phyloP scores from a whole-genome alignment of 2,113 vertebrate genomes.

The Pomatostomus ruficeps region DNA sequence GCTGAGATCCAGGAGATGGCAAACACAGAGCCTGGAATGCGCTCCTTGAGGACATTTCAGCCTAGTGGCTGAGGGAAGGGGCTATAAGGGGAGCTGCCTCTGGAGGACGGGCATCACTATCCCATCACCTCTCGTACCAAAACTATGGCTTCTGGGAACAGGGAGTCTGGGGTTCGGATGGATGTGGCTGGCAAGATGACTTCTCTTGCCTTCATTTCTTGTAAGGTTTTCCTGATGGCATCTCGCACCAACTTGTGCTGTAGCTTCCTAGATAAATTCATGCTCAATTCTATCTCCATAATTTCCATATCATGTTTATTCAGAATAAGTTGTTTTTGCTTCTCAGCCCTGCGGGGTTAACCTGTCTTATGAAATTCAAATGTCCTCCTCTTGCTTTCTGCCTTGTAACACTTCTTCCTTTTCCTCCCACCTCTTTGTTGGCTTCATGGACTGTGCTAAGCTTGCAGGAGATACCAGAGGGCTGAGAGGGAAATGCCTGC shows the following conservation, averaged over 20 bases:
- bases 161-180: background rate
- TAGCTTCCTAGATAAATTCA: conserved; percentile 43
- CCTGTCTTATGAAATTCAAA: conserved; percentile 71
- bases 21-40: background rate
- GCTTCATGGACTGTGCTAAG: background rate
- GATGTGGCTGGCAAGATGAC: background rate
- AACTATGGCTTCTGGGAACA: background rate
- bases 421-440: conserved; percentile 14
- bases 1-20: background rate
- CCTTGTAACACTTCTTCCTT: conserved; percentile 19
- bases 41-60: background rate
- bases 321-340: conserved; percentile 67
- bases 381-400: conserved; percentile 38
- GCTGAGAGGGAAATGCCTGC: background rate
- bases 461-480: background rate
- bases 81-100: background rate
- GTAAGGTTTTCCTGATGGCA: conserved; percentile 29
- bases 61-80: background rate
- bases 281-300: conserved; percentile 23
- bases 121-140: background rate
- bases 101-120: background rate
- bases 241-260: background rate
- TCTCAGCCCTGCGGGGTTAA: conserved; percentile 67
- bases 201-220: background rate
- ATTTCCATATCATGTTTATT: conserved; percentile 76